Evolutionary conservation across 2,113 vertebrate species (phyloP), one percentile per base, ranked within the genome.

Genomic region (Sinocyclocheilus grahami): DNA sequence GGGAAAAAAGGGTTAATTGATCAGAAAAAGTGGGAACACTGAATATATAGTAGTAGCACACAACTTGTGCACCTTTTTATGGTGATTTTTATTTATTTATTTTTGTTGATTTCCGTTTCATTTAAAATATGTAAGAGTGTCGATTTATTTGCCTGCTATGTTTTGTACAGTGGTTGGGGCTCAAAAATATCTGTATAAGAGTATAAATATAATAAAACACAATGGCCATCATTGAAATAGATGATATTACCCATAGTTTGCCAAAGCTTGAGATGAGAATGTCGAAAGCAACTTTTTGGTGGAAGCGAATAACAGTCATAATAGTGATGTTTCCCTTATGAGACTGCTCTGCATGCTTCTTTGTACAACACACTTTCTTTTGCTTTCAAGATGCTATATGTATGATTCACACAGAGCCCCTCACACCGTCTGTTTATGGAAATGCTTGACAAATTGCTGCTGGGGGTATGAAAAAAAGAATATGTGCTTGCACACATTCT

Each of bases 371-470:
- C 12, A 0, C 33, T 42, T 48, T 80, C 37, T 22, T 42, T 22
- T 80, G 78, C 58, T 80, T 60, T 80, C 37, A 80, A 9, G 6
- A 80, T 63, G 53, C 37, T 24, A 39, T 42, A 80, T 42, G 14
- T 65, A 30, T 81, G 58, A 81, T 63, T 81, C 60, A 46, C 58
- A 63, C 10, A 14, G 78, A 78, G 33, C 2, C 33, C 27, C 18
- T 42, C 2, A 42, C 11, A 39, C 11, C 3, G 5, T 42, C 33
- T 62, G 33, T 80, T 80, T 42, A 62, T 63, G 78, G 11, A 80
- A 80, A 80, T 42, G 9, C 37, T 12, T 65, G 79, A 67, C 78
- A 80, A 63, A 80, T 80, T 80, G 13, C 37, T 27, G 39, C n/a
- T 53, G 46, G 16, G 10, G 9, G 24, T 22, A 55, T 51, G 4